phyloP scores from a whole-genome alignment of 2,888 invertebrate genomes.

The Aporophyla lueneburgensis region DNA sequence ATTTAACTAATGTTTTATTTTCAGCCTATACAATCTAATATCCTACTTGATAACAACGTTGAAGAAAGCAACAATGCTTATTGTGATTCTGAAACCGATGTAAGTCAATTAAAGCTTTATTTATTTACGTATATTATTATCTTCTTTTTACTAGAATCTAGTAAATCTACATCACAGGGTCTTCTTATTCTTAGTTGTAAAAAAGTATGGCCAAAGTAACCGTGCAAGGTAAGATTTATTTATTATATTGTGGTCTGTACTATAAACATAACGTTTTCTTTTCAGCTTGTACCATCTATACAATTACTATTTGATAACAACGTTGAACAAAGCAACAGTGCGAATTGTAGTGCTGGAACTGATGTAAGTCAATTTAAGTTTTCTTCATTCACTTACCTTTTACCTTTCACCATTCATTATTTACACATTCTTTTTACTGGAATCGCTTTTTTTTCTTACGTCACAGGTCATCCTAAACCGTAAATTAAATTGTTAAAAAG shows the following conservation, averaged over 20 bases:
- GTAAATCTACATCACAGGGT: neutral
- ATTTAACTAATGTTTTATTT: neutral
- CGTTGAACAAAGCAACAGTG: neutral
- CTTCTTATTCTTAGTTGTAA: neutral
- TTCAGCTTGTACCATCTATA: too few relatives aligned
- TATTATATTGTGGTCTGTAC: too few relatives aligned
- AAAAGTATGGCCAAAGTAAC: neutral
- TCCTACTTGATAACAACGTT: too few relatives aligned
- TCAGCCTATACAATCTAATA: constrained; percentile 37
- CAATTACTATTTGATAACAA: too few relatives aligned
- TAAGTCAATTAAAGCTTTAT: constrained; percentile 33
- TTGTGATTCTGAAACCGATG: constrained; percentile 41
- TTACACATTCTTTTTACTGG: constrained; percentile 1
- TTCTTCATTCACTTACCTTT: neutral
- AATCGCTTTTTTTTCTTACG: too few relatives aligned
- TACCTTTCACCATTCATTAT: too few relatives aligned
- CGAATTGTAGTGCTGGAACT: constrained; percentile 7
- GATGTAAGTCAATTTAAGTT: constrained; percentile 50
- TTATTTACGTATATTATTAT: neutral
- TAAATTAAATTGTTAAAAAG: too few relatives aligned
- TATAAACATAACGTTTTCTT: too few relatives aligned
- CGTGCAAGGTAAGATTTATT: too few relatives aligned
- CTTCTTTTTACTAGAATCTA: neutral
- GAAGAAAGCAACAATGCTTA: neutral
- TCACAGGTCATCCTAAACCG: too few relatives aligned